phyloP scores from a whole-genome alignment of 2,888 invertebrate genomes.

The Aleiodes alternator region DNA sequence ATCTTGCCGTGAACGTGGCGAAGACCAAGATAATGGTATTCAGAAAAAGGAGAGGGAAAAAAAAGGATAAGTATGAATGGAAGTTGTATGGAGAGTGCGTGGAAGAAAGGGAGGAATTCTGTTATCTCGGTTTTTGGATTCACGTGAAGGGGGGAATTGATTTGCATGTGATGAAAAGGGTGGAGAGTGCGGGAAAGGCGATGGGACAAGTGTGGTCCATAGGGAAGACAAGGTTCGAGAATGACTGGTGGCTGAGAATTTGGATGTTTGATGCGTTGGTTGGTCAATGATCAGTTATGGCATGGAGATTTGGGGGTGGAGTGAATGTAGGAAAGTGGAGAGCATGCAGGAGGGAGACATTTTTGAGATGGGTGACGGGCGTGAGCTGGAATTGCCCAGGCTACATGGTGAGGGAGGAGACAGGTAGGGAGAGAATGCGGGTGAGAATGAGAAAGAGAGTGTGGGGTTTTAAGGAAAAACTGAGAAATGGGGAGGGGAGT shows the following conservation, averaged over 20 bases:
- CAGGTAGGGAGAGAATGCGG: too few species aligned
- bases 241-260: not conserved
- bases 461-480: too few species aligned
- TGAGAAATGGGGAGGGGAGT: too few species aligned
- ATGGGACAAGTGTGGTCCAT: slow-evolving; percentile 4
- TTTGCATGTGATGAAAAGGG: not conserved
- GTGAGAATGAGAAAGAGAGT: too few species aligned
- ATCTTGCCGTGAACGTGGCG: slow-evolving; percentile 18
- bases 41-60: slow-evolving; percentile 16
- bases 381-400: not conserved
- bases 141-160: not conserved
- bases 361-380: not conserved
- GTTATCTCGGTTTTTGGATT: not conserved
- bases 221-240: not conserved
- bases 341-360: too few species aligned
- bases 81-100: slow-evolving; percentile 35
- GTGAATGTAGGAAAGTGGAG: too few species aligned
- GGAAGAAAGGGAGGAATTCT: slow-evolving; percentile 9
- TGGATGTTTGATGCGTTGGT: not conserved
- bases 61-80: slow-evolving; percentile 23
- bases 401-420: not conserved
- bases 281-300: not conserved
- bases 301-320: too few species aligned
- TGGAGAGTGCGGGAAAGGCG: not conserved
- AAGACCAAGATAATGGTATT: slow-evolving; percentile 44